Evolutionary conservation across 2,113 vertebrate species (phyloP).

Genomic region (Rousettus leschenaultii): DNA sequence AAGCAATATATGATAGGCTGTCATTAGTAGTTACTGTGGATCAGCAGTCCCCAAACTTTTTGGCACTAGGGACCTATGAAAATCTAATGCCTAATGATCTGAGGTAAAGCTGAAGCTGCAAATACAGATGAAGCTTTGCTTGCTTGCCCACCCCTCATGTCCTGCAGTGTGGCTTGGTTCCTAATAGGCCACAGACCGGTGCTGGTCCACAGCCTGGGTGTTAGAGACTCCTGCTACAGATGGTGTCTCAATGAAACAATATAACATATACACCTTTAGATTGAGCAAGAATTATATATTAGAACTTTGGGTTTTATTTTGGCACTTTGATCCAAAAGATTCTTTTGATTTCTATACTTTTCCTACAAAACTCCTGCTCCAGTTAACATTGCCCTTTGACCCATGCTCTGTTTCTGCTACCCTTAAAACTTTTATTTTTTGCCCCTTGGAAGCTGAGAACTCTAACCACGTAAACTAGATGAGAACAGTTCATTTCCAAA

Average conservation of each 20-base stretch:
- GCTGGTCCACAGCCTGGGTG: too few species aligned
- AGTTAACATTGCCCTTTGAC: not conserved
- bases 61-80: too few species aligned
- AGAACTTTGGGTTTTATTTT: conserved; percentile 12
- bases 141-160: too few species aligned
- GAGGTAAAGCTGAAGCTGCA: too few species aligned
- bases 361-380: not conserved
- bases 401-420: not conserved
- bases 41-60: too few species aligned
- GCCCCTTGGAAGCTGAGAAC: not conserved
- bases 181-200: too few species aligned
- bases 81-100: too few species aligned
- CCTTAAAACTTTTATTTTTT: not conserved
- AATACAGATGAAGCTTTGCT: too few species aligned
- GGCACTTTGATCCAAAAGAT: not conserved
- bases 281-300: not conserved
- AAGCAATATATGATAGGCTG: not conserved
- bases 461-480: not conserved
- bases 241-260: not conserved
- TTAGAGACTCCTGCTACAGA: not conserved
- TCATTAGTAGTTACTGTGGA: not conserved
- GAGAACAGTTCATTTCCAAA: conserved; percentile 51
- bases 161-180: too few species aligned
- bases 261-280: not conserved
- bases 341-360: not conserved